Evolutionary conservation across 2,888 invertebrate species (phyloP), one percentile per base, ranked within the genome.

Genomic region (Lottia scabra): DNA sequence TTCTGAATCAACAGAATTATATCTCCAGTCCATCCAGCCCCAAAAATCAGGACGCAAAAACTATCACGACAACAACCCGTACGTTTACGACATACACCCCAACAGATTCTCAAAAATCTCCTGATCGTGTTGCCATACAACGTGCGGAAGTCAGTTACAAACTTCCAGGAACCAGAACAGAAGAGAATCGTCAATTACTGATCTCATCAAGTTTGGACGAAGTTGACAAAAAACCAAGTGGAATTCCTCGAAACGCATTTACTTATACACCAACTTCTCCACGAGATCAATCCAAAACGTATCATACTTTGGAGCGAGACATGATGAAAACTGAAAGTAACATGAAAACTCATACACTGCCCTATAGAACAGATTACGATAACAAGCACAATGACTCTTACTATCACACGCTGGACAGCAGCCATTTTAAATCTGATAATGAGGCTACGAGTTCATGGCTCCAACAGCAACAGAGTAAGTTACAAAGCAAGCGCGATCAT

Each of bases 391-490:
- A 78, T 26, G 74, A 78, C 26, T 76, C 77, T 15, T 65, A 56
- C 46, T 84, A 84, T 70, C 79, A 78, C 66, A 81, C 82, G 4
- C 67, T 80, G 70, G 81, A 84, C 71, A 80, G 81, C 26, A 78
- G 81, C 4, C 71, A 74, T 30, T 79, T 80, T 23, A 81, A 81
- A 45, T 69, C 79, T 5, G 82, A 81, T 56, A 77, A 78, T 23
- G 56, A 65, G 43, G 23, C 64, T 2, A 76, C 75, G 2, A 75
- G 79, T 73, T 83, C 86, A 19, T 89, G 89, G 89, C 81, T 89
- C n/a, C 82, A 86, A 75, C 84, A 86, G 76, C 89, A 89, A 78
- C 87, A 88, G 78, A 81, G 80, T 63, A 89, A 89, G 76, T 80
- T 89, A 73, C 81, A 76, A 30, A 71, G 78, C 62, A 80, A 78